These are phyloP conservation scores for Chrysomallon squamiferum DNA, from an alignment of 1,140 invertebrate genomes.

Conservation along the genomic window DNA sequence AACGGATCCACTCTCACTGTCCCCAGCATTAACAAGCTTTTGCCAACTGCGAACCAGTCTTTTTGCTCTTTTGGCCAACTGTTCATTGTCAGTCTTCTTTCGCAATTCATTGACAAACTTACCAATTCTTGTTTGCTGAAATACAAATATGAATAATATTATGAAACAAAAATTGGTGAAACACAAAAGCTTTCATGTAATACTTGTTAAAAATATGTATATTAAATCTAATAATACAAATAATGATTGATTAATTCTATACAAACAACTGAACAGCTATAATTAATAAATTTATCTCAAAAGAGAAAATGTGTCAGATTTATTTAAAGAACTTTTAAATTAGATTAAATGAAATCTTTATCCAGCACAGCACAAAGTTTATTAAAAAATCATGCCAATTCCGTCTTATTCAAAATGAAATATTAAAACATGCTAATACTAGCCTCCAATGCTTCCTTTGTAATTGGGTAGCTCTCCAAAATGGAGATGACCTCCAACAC, in stretches of 20 bases:
- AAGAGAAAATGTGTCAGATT: no score
- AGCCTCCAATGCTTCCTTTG: slow-evolving; percentile 94
- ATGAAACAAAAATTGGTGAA: slow-evolving; percentile 14
- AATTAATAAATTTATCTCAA: no score
- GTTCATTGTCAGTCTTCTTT: slow-evolving; percentile 77
- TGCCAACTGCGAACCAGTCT: slow-evolving; percentile 90
- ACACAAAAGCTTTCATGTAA: no score
- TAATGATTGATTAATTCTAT: background rate
- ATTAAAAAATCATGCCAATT: background rate
- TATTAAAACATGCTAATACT: slow-evolving; percentile 42
- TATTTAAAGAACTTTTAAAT: no score
- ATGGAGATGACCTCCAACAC: slow-evolving; percentile 90
- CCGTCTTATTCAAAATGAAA: background rate
- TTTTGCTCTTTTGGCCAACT: slow-evolving; percentile 86
- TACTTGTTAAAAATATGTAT: background rate
- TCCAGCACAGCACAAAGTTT: background rate
- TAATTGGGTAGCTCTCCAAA: slow-evolving; percentile 90
- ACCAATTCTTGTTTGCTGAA: slow-evolving; percentile 85
- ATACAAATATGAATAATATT: no score
- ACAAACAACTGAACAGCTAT: no score
- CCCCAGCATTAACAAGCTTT: slow-evolving; percentile 71
- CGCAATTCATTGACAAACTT: slow-evolving; percentile 91
- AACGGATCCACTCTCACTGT: slow-evolving; percentile 29
- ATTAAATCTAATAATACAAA: background rate
- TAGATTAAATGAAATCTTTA: no score